phyloP scores from a whole-genome alignment of 2,113 vertebrate genomes.

The Micronycteris hirsuta region DNA sequence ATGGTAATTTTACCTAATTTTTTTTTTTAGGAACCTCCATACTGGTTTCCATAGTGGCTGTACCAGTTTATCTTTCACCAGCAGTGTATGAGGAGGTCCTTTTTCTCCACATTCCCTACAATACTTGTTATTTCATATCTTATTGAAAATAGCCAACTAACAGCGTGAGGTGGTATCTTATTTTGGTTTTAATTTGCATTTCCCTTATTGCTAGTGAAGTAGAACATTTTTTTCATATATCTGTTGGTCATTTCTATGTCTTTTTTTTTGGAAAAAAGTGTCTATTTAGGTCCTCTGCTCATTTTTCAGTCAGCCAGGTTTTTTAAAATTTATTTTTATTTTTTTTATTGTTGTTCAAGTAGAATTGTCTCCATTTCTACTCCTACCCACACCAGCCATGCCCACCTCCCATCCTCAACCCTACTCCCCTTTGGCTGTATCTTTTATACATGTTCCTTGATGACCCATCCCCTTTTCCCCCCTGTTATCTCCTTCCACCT shows the following conservation, averaged over 20 bases:
- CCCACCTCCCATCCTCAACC: too few species aligned
- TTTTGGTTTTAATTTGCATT: background rate
- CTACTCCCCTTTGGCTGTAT: too few species aligned
- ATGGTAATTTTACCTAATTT: background rate
- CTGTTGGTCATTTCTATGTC: background rate
- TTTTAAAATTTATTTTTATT: background rate
- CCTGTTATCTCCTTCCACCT: too few species aligned
- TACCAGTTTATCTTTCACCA: background rate
- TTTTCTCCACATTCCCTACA: background rate
- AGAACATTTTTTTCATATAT: background rate
- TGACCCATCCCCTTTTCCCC: too few species aligned
- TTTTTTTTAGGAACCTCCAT: background rate
- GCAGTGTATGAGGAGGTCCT: background rate
- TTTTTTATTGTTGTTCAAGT: background rate
- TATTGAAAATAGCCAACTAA: background rate
- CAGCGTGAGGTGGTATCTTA: background rate
- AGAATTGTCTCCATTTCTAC: too few species aligned
- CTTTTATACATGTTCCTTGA: too few species aligned
- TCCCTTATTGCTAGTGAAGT: background rate
- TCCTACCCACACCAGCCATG: too few species aligned
- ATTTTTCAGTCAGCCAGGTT: background rate
- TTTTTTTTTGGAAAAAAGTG: background rate
- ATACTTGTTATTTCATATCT: background rate
- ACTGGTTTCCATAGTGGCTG: background rate
- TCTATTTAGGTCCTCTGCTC: background rate